Evolutionary conservation across 2,888 invertebrate genomes (phyloP).

Genomic region (Eristalinus sepulchralis): DNA sequence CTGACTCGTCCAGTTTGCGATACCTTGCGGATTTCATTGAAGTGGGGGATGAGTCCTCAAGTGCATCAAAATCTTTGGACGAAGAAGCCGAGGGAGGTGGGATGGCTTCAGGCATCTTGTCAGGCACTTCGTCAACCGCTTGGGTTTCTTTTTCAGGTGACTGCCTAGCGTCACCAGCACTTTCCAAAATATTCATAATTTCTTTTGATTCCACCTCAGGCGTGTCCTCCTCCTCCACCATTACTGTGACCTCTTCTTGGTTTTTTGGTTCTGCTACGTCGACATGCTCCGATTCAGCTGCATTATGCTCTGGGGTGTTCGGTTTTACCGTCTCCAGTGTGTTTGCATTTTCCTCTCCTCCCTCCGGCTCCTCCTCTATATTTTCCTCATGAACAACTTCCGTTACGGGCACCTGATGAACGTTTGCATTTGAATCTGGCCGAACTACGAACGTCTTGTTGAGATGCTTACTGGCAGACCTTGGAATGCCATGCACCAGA

Average conservation of each 20-base stretch:
- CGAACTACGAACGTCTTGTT: constrained; percentile 76
- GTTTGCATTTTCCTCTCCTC: constrained; percentile 36
- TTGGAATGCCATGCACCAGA: constrained; percentile 78
- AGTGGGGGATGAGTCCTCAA: constrained; percentile 45
- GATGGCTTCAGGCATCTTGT: not conserved
- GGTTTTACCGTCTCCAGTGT: constrained; percentile 65
- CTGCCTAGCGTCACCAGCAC: not conserved
- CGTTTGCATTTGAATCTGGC: constrained; percentile 59
- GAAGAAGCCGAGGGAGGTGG: constrained; percentile 37
- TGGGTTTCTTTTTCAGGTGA: not conserved
- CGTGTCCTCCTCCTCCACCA: not conserved
- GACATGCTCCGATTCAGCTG: not conserved
- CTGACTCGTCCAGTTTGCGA: constrained; percentile 45
- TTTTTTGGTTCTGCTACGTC: constrained; percentile 3
- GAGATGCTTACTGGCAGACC: constrained; percentile 73
- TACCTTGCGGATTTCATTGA: constrained; percentile 53
- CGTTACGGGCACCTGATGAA: constrained; percentile 10
- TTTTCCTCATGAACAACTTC: constrained; percentile 63
- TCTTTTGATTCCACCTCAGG: not conserved
- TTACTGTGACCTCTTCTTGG: not conserved
- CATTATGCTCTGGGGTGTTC: constrained; percentile 68
- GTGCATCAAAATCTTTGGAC: constrained; percentile 47
- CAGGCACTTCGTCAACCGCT: not conserved
- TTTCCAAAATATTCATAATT: not conserved
- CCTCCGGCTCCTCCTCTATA: constrained; percentile 25